phyloP scores from a whole-genome alignment of 1,140 invertebrate species.

The Anadara kagoshimensis region DNA sequence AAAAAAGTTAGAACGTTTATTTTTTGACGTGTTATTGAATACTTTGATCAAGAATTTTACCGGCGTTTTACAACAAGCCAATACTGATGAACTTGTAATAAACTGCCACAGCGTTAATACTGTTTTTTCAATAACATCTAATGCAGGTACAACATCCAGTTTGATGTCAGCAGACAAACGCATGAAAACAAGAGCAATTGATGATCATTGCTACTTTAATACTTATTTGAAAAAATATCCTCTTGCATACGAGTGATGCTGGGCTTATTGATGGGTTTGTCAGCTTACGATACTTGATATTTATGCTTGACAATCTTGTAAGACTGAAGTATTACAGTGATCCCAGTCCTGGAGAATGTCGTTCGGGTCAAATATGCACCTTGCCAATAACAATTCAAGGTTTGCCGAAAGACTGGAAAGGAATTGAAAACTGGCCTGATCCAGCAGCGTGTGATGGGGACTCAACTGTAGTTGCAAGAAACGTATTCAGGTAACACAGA shows the following conservation, averaged over 20 bases:
- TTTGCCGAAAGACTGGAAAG: conserved; percentile 4
- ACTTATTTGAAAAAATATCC: background rate
- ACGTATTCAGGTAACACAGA: background rate
- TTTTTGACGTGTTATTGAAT: conserved; percentile 7
- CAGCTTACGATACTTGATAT: no score
- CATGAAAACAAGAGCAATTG: background rate
- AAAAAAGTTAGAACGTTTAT: background rate
- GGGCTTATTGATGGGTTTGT: no score
- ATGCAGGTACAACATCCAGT: background rate
- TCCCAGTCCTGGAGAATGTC: conserved; percentile 6
- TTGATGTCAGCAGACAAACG: background rate
- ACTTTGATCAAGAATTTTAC: background rate
- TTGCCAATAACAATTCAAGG: conserved; percentile 26
- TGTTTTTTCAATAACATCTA: background rate
- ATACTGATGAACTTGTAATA: conserved; percentile 2
- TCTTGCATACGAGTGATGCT: background rate
- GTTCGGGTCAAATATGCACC: conserved; percentile 13
- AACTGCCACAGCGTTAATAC: background rate
- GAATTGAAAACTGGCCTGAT: conserved; percentile 16
- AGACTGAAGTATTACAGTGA: conserved; percentile 1
- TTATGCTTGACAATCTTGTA: conserved; percentile 28
- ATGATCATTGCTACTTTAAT: background rate
- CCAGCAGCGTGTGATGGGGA: conserved; percentile 2
- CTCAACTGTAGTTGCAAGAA: background rate
- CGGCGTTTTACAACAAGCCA: background rate